Evolutionary conservation across 1,140 invertebrate species (phyloP).

Genomic region (Chlorops oryzae): DNA sequence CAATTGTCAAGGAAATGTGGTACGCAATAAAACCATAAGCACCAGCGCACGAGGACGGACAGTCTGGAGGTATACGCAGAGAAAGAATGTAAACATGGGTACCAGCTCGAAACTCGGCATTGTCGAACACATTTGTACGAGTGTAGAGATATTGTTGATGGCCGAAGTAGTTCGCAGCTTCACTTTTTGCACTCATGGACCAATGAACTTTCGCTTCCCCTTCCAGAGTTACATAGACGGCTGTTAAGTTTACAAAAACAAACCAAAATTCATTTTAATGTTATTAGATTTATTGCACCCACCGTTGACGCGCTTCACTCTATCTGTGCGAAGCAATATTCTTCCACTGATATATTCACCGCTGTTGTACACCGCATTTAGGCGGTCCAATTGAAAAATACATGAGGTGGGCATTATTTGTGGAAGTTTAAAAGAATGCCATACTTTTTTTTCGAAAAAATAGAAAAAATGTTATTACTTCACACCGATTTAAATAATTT

Average conservation of each 20-base stretch:
- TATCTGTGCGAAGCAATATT: constrained; percentile 38
- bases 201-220: constrained; percentile 44
- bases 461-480: no score
- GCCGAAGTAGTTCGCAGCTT: constrained; percentile 41
- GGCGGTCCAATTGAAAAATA: constrained; percentile 41
- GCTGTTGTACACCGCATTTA: constrained; percentile 39
- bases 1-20: constrained; percentile 60
- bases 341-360: constrained; percentile 41
- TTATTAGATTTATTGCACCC: no score
- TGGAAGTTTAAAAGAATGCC: no score
- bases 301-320: constrained; percentile 44
- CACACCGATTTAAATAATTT: no score
- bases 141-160: constrained; percentile 43
- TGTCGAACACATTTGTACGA: constrained; percentile 43
- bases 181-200: constrained; percentile 43
- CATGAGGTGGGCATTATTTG: constrained; percentile 43
- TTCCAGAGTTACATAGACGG: constrained; percentile 41
- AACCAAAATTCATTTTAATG: no score
- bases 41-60: constrained; percentile 66
- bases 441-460: no score
- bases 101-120: constrained; percentile 52
- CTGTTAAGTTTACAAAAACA: constrained; percentile 21
- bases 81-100: constrained; percentile 52
- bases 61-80: constrained; percentile 50
- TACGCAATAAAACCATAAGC: constrained; percentile 64